phyloP scores from a whole-genome alignment of 1,140 invertebrate species.

The Drosophila dunni region DNA sequence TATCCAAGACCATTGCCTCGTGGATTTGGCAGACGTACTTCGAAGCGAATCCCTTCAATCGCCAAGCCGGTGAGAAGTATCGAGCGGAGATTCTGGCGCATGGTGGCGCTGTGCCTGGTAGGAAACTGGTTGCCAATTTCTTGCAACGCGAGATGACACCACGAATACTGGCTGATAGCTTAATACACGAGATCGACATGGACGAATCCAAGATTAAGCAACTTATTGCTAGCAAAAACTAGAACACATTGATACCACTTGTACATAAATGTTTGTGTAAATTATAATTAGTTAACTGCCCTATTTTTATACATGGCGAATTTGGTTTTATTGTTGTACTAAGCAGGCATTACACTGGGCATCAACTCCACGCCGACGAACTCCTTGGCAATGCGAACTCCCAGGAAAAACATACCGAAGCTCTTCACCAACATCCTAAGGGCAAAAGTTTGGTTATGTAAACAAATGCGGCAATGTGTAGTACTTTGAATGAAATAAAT shows the following conservation, averaged over 20 bases:
- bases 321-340: constrained; percentile 57
- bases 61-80: constrained; percentile 91
- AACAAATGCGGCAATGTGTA: constrained; percentile 10
- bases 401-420: constrained; percentile 88
- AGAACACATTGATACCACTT: constrained; percentile 16
- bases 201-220: constrained; percentile 85
- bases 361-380: constrained; percentile 88
- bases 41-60: constrained; percentile 91
- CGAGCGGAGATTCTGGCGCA: constrained; percentile 91
- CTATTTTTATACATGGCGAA: constrained; percentile 47
- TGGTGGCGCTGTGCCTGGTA: constrained; percentile 94
- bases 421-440: constrained; percentile 89
- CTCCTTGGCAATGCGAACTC: constrained; percentile 89
- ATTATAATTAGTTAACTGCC: constrained; percentile 70
- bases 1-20: constrained; percentile 96
- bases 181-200: constrained; percentile 87
- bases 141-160: constrained; percentile 89
- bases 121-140: constrained; percentile 90
- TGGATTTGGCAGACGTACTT: constrained; percentile 97
- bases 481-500: not conserved
- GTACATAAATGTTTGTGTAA: constrained; percentile 46
- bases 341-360: constrained; percentile 85
- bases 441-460: constrained; percentile 55
- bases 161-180: constrained; percentile 85
- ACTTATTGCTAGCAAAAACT: constrained; percentile 62